Base-by-base conservation (phyloP, 2,113 vertebrate species). In the Protobothrops flavoviridis region DNA sequence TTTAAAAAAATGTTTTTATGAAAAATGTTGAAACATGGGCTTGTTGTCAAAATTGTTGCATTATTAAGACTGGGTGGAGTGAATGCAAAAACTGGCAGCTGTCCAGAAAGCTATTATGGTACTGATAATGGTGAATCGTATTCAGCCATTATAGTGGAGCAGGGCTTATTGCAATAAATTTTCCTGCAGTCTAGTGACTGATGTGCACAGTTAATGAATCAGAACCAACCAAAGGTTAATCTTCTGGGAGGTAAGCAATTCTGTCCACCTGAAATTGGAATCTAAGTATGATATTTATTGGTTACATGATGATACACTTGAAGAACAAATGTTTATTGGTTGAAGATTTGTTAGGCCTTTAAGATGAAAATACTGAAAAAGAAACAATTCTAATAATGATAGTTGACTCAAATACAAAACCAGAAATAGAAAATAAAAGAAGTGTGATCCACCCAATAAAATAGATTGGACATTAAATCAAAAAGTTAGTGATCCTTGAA, bases 11-110 rank as follows among this genome's bases (percentile, higher is more conserved):
- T 98, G 98, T 98, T 98, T 98, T 98, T 98, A 98, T 98, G 98
- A 98, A 98, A 98, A 98, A 98, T 97, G 97, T 98, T 98, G 98
- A 98, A 98, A 98, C 98, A 97, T 97, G 96, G 97, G 97, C 96
- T 59, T 94, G 97, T 93, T 97, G 98, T 98, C 98, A 98, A 98
- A 98, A 98, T 98, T 97, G 98, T 98, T 98, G 98, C 98, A 98
- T 98, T 98, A 98, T 98, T 97, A 97, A 98, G 95, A 95, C 96
- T 98, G 97, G 98, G 98, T 97, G 97, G 97, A 96, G 97, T 97
- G 96, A 98, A 97, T 95, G 97, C 98, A 97, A 95, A 97, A 97
- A 96, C 96, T 98, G 97, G 97, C 97, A 95, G 93, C 94, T 96
- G 93, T 97, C 97, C 97, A 97, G 97, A 97, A 98, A 97, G 94